phyloP scores from a whole-genome alignment of 1,140 invertebrate genomes.

The Branchinecta lynchi region DNA sequence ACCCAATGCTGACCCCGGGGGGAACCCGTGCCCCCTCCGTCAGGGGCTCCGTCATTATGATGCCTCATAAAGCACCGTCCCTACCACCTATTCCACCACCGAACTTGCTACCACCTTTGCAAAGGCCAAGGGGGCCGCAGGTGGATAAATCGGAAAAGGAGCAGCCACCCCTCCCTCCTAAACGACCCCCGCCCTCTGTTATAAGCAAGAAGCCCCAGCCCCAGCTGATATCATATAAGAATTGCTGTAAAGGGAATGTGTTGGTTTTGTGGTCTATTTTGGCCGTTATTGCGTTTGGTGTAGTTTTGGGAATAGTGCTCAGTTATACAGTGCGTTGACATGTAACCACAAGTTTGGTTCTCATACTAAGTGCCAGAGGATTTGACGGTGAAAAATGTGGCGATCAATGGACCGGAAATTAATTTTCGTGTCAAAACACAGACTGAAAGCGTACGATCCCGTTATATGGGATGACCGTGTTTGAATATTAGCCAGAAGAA shows the following conservation, averaged over 20 bases:
- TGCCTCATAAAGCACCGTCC: slow-evolving; percentile 12
- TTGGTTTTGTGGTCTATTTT: slow-evolving; percentile 21
- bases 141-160: slow-evolving; percentile 14
- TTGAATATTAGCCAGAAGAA: no score
- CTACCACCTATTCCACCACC: slow-evolving; percentile 19
- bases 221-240: slow-evolving; percentile 18
- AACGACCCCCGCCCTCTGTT: slow-evolving; percentile 14
- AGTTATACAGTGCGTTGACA: slow-evolving; percentile 9
- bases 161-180: slow-evolving; percentile 13
- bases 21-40: slow-evolving; percentile 7
- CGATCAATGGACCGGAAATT: no score
- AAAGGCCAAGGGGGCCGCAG: slow-evolving; percentile 14
- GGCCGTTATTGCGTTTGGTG: slow-evolving; percentile 19
- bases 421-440: no score
- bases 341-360: background rate
- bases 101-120: slow-evolving; percentile 19
- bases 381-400: no score
- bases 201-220: background rate
- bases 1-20: background rate
- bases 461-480: no score
- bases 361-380: background rate
- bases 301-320: slow-evolving; percentile 20
- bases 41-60: slow-evolving; percentile 10
- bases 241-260: slow-evolving; percentile 20
- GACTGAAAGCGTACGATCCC: no score